These are phyloP conservation scores for Gasteruption jaculator DNA, from an alignment of 2,888 invertebrate species.

Conservation along the genomic window DNA sequence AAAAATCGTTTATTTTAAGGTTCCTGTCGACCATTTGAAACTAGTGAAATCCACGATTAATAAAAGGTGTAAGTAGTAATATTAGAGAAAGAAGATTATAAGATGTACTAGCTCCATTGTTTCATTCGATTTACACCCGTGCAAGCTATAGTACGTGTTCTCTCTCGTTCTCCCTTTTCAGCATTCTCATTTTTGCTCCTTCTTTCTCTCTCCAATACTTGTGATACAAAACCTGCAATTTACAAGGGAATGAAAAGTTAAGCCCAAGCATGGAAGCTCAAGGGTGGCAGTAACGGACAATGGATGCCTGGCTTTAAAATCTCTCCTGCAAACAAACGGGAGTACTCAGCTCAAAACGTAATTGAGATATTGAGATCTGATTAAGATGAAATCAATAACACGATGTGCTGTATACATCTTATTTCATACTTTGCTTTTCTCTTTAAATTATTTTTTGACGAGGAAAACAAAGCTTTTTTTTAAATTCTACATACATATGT, in stretches of 20 bases:
- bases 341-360: constrained; percentile 45
- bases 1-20: not conserved
- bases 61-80: no score
- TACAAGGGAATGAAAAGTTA: constrained; percentile 51
- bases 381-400: constrained; percentile 51
- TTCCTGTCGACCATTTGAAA: no score
- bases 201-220: constrained; percentile 27
- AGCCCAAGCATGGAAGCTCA: constrained; percentile 44
- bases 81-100: constrained; percentile 5
- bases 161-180: constrained; percentile 2
- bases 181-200: constrained; percentile 6
- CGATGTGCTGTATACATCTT: no score
- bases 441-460: no score
- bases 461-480: no score
- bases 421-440: no score
- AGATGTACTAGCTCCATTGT: constrained; percentile 44
- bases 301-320: constrained; percentile 47
- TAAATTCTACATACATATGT: no score
- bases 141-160: constrained; percentile 11
- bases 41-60: no score
- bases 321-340: constrained; percentile 49
- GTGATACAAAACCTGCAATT: constrained; percentile 47
- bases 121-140: constrained; percentile 48
- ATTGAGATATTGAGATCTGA: constrained; percentile 52
- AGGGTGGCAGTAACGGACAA: constrained; percentile 47